These are phyloP conservation scores for Drosophila neotestacea DNA, from an alignment of 2,888 invertebrate species.

Conservation along the genomic window DNA sequence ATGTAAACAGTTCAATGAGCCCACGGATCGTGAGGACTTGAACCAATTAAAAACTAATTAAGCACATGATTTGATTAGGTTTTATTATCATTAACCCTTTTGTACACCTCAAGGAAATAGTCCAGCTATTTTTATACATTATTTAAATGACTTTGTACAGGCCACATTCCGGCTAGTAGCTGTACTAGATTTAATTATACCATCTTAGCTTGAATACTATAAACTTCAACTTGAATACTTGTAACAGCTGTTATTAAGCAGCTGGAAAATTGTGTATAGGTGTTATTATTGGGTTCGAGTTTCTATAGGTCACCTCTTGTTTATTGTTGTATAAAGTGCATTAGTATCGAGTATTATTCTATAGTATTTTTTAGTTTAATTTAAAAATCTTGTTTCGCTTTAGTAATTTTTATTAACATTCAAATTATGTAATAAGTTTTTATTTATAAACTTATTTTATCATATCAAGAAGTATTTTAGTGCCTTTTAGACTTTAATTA, in stretches of 20 bases:
- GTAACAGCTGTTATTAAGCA: neutral
- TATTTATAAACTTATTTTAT: no score
- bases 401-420: no score
- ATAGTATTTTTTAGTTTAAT: no score
- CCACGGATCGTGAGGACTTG: slow-evolving; percentile 6
- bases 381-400: neutral
- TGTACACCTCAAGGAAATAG: slow-evolving; percentile 6
- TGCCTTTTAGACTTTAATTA: no score
- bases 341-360: no score
- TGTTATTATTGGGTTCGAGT: neutral
- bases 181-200: neutral
- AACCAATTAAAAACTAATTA: slow-evolving; percentile 72
- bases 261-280: neutral
- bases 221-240: neutral
- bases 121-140: slow-evolving; percentile 2
- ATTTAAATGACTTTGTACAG: slow-evolving; percentile 1
- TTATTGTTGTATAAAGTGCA: no score
- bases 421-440: no score
- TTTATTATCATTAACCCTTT: slow-evolving; percentile 25
- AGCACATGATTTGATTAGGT: slow-evolving; percentile 57
- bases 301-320: neutral
- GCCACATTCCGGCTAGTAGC: neutral
- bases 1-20: slow-evolving; percentile 70
- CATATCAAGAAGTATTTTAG: no score
- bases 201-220: neutral